Evolutionary conservation across 92 coral and sea anemone genomes (phyloP).

Genomic region (Parazoanthus atlanticus): DNA sequence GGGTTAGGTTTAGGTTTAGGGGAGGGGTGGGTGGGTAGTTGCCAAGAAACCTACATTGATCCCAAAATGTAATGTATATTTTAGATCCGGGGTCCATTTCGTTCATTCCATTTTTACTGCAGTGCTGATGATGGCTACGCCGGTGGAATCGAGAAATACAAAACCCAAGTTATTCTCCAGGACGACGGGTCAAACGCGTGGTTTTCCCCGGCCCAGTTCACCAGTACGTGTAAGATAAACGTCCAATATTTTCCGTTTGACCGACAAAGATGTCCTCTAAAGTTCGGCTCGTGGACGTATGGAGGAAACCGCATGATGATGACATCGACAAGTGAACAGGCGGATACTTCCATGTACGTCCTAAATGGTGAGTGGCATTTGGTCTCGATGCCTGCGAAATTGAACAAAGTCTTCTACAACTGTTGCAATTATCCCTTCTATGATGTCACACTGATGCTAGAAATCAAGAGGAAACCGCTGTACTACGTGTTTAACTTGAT

Average conservation of each 20-base stretch:
- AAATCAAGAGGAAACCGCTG: conserved; percentile 81
- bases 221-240: conserved; percentile 89
- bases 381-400: conserved; percentile 69
- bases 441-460: conserved; percentile 76
- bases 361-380: conserved; percentile 88
- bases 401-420: conserved; percentile 70
- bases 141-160: conserved; percentile 86
- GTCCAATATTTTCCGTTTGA: conserved; percentile 94
- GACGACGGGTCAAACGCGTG: conserved; percentile 74
- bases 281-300: conserved; percentile 96
- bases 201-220: conserved; percentile 88
- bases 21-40: no score
- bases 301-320: conserved; percentile 80
- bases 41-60: no score
- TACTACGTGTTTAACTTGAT: conserved; percentile 90
- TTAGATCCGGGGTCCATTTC: neutral
- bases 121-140: conserved; percentile 93
- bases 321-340: conserved; percentile 63
- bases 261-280: conserved; percentile 86
- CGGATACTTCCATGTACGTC: conserved; percentile 69
- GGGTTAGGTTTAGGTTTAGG: no score
- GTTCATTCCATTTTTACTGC: neutral
- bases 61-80: no score
- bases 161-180: conserved; percentile 71
- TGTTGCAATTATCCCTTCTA: conserved; percentile 70